Percentiles rank a stretch among this genome's conserved stretches.
Evolutionary conservation across 1,140 invertebrate genomes (phyloP).

Genomic region (Chymomyza costata): DNA sequence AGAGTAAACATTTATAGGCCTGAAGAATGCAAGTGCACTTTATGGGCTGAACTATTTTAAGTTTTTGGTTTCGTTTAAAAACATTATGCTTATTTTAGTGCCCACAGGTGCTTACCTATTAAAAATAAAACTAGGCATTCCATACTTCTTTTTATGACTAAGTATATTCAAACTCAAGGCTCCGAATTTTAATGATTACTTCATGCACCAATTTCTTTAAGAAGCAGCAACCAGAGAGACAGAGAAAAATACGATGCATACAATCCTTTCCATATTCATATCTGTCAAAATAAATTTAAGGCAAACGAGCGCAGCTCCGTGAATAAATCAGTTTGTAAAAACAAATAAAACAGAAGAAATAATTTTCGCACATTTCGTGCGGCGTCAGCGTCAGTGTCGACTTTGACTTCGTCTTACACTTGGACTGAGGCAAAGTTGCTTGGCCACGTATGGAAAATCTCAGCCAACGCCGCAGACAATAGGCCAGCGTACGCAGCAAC

Average conservation of each 20-base stretch:
- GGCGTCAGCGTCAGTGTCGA: too few relatives aligned
- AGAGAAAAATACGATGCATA: slow-evolving; percentile 12
- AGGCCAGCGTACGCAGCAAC: slow-evolving; percentile 6
- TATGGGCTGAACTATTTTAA: too few relatives aligned
- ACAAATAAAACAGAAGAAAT: slow-evolving; percentile 63
- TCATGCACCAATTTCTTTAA: slow-evolving; percentile 24
- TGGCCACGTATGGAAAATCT: slow-evolving; percentile 39
- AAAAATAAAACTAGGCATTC: too few relatives aligned
- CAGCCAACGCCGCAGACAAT: slow-evolving; percentile 17
- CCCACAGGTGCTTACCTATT: too few relatives aligned
- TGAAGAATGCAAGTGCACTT: too few relatives aligned
- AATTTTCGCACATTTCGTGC: slow-evolving; percentile 44
- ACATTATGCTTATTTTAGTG: too few relatives aligned
- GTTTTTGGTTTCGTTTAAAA: too few relatives aligned
- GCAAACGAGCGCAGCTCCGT: slow-evolving; percentile 29
- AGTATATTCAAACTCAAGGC: too few relatives aligned
- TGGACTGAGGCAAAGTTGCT: too few relatives aligned
- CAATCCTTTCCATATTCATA: slow-evolving; percentile 33
- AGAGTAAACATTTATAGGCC: too few relatives aligned
- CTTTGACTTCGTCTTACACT: too few relatives aligned
- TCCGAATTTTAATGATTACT: slow-evolving; percentile 27
- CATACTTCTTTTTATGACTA: too few relatives aligned
- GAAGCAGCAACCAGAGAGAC: slow-evolving; percentile 25
- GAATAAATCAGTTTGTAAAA: slow-evolving; percentile 65
- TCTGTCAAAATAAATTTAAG: slow-evolving; percentile 62